Base-by-base conservation (phyloP, 2,888 invertebrate genomes). In the Reticulitermes lucifugus region DNA sequence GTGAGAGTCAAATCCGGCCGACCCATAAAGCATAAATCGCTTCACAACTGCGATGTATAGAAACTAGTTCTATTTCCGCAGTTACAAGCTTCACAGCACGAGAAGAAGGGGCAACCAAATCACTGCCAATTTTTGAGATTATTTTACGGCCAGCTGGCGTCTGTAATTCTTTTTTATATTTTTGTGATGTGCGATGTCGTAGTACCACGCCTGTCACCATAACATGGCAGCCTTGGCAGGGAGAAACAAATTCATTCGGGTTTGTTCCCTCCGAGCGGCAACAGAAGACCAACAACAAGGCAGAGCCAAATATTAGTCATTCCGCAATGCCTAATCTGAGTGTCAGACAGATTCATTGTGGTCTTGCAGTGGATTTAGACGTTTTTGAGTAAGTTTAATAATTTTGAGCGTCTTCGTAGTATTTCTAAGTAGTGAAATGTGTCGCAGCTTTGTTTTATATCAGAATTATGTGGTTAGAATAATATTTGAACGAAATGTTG, bases 81-180 rank as follows among this genome's bases (percentile, higher is more conserved):
- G 73, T 73, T 0, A 18, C 5, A 41, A 18, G 22, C 9, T 12
- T 41, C 12, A 35, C 6, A 73, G 41, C 6, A 6, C 0, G 21
- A 29, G 73, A 73, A 7, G 22, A 35, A 73, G 12, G 35, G 9
- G 10, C 9, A 73, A 41, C 73, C 35, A 29, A 73, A 14, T 73
- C 18, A 22, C 73, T 73, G 73, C 73, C 73, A 73, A 73, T 73
- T 73, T 71, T 7, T 18, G 71, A 71, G 71, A 25, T 71, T 71
- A 71, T 71, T 25, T 73, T 73, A 14, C 35, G 73, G 73, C 73
- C 73, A 73, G 73, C 73, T 73, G 73, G 73, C 73, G 18, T 29
- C 12, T 29, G 12, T 29, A 25, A 71, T 29, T 25, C 29, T 29
- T 60, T n/a, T 22, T 60, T 21, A 18, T 60, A 18, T 60, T 12